These are phyloP conservation scores for Drosophila sproati DNA, from an alignment of 1,140 invertebrate species.

Conservation along the genomic window DNA sequence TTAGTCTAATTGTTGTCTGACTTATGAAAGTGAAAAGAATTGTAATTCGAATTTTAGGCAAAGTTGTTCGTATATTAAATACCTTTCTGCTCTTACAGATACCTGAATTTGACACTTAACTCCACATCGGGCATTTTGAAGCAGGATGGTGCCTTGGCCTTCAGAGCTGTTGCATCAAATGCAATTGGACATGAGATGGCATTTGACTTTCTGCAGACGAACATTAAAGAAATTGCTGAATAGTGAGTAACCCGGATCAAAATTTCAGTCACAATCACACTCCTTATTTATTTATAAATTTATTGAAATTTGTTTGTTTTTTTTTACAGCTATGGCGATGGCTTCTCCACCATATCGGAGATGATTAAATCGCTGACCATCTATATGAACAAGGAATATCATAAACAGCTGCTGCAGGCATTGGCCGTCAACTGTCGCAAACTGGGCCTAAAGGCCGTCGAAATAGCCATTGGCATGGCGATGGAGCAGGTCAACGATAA, in stretches of 20 bases:
- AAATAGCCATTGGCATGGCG: constrained; percentile 75
- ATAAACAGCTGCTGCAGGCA: constrained; percentile 73
- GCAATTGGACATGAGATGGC: constrained; percentile 85
- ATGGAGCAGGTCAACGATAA: constrained; percentile 82
- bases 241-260: constrained; percentile 83
- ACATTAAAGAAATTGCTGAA: constrained; percentile 84
- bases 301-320: not conserved
- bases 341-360: constrained; percentile 85
- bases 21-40: not conserved
- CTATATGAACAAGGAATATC: constrained; percentile 85
- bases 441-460: constrained; percentile 72
- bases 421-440: constrained; percentile 67
- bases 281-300: not conserved
- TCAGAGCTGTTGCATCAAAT: constrained; percentile 80
- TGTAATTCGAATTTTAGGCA: too few species aligned
- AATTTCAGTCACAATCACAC: not conserved
- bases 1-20: too few species aligned
- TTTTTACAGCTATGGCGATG: constrained; percentile 84
- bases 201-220: constrained; percentile 85
- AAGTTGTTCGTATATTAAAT: not conserved
- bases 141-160: constrained; percentile 86
- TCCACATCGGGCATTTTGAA: constrained; percentile 85
- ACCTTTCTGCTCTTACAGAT: constrained; percentile 63
- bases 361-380: constrained; percentile 85
- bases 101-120: constrained; percentile 85